These are phyloP conservation scores for Halocynthia roretzi DNA, from an alignment of 23 tunicate species.

Conservation along the genomic window DNA sequence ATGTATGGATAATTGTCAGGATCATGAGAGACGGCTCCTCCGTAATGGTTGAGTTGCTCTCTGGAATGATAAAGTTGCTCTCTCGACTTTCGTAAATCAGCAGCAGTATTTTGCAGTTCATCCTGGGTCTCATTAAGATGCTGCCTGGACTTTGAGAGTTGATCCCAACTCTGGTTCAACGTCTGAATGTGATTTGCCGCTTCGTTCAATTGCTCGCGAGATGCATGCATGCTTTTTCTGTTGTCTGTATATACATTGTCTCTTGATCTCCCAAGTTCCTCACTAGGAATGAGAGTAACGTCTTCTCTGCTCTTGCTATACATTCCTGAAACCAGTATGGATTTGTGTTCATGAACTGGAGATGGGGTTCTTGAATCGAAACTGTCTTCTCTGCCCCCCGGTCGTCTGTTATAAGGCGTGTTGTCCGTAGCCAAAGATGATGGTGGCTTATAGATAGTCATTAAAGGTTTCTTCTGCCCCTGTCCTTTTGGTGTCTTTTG, in stretches of 20 bases:
- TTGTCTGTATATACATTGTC: conserved; percentile 48
- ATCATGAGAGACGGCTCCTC: neutral
- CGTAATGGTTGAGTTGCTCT: conserved; percentile 10
- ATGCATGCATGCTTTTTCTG: conserved; percentile 43
- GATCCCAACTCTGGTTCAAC: conserved; percentile 78
- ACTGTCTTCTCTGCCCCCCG: conserved; percentile 17
- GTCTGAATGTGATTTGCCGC: conserved; percentile 80
- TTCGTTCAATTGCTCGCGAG: conserved; percentile 66
- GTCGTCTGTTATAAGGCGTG: neutral
- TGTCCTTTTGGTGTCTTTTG: neutral
- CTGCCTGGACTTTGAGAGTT: conserved; percentile 60
- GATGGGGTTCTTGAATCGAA: conserved; percentile 22
- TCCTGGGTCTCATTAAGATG: conserved; percentile 67
- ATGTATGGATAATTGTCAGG: conserved; percentile 73
- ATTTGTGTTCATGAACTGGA: conserved; percentile 22
- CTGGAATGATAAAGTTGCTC: conserved; percentile 15
- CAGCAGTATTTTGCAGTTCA: conserved; percentile 32
- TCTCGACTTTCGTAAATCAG: conserved; percentile 9
- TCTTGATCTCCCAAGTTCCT: conserved; percentile 12
- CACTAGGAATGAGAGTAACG: conserved; percentile 44
- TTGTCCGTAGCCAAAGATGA: neutral
- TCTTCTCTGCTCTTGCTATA: conserved; percentile 21
- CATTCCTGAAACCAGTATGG: conserved; percentile 38
- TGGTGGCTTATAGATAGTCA: neutral
- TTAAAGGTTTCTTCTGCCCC: neutral